These are phyloP conservation scores for Drosophila buzzatii DNA, from an alignment of 2,888 invertebrate genomes.

Conservation along the genomic window DNA sequence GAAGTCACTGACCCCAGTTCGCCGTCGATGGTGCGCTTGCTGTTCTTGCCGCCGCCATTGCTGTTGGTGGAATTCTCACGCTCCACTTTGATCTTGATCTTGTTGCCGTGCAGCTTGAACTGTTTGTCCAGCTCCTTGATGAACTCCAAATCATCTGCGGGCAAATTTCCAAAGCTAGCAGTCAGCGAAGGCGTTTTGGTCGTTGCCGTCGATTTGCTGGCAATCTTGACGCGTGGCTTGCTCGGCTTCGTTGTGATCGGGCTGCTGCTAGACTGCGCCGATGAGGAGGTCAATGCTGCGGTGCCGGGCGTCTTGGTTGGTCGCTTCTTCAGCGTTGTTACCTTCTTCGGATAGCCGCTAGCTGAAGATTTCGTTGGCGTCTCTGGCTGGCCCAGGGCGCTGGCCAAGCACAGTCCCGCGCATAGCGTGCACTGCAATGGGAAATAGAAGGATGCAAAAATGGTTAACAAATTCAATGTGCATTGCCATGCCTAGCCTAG, in stretches of 20 bases:
- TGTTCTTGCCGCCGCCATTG: conserved; percentile 62
- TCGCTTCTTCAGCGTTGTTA: conserved; percentile 79
- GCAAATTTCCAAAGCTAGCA: conserved; percentile 81
- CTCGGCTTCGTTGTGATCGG: conserved; percentile 60
- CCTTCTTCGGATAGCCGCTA: conserved; percentile 82
- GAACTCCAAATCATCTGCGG: conserved; percentile 84
- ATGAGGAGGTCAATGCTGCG: conserved; percentile 11
- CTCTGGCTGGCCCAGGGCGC: conserved; percentile 42
- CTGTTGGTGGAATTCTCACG: conserved; percentile 78
- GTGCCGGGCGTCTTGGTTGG: conserved; percentile 73
- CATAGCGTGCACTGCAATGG: conserved; percentile 60
- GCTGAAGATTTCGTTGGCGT: conserved; percentile 37
- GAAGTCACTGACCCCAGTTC: conserved; percentile 88
- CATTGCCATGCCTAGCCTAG: neutral
- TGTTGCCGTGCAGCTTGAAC: conserved; percentile 84
- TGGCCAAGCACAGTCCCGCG: conserved; percentile 61
- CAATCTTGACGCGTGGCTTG: conserved; percentile 65
- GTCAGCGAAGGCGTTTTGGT: conserved; percentile 55
- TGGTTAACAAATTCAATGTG: neutral
- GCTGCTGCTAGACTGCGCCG: neutral
- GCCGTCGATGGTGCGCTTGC: conserved; percentile 90
- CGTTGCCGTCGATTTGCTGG: conserved; percentile 13
- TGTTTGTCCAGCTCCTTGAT: conserved; percentile 85
- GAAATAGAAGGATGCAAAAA: conserved; percentile 12
- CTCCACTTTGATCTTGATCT: conserved; percentile 84